Evolutionary conservation across 1,140 invertebrate species (phyloP).

Genomic region (Ceratitis capitata): DNA sequence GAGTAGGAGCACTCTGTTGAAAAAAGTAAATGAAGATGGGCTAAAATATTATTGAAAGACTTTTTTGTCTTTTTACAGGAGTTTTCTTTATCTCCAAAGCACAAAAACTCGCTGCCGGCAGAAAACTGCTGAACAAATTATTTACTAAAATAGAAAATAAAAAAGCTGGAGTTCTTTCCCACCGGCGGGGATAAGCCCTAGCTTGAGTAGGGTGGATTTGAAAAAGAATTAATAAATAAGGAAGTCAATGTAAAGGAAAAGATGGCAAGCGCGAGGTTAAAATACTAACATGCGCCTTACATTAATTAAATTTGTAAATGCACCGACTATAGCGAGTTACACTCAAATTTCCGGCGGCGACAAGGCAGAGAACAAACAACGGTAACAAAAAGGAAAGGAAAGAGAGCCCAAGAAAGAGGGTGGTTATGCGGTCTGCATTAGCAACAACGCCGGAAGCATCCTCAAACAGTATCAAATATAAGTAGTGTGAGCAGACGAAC

Average conservation of each 20-base stretch:
- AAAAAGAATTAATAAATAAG: neutral
- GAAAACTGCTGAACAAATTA: neutral
- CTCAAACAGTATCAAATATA: neutral
- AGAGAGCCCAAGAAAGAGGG: neutral
- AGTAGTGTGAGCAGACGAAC: neutral
- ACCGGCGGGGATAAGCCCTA: neutral
- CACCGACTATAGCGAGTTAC: neutral
- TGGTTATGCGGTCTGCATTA: neutral
- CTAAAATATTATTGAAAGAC: no score
- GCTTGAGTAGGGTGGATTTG: neutral
- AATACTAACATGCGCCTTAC: neutral
- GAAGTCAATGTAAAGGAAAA: neutral
- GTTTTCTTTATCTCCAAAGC: no score
- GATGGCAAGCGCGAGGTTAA: neutral
- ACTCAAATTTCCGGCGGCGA: neutral
- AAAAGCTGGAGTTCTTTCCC: neutral
- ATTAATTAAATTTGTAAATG: constrained; percentile 25
- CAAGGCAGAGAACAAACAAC: neutral
- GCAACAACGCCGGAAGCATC: neutral
- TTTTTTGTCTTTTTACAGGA: no score
- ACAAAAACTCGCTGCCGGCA: no score
- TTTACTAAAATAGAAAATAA: neutral
- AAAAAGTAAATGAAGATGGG: no score
- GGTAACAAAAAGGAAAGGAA: no score
- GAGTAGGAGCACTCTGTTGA: no score